Percentiles rank a stretch among this genome's conserved stretches.
Evolutionary conservation across 2,797 vertebrate genomes (phyloP).

Genomic region (Cryptoblepharus egeriae): DNA sequence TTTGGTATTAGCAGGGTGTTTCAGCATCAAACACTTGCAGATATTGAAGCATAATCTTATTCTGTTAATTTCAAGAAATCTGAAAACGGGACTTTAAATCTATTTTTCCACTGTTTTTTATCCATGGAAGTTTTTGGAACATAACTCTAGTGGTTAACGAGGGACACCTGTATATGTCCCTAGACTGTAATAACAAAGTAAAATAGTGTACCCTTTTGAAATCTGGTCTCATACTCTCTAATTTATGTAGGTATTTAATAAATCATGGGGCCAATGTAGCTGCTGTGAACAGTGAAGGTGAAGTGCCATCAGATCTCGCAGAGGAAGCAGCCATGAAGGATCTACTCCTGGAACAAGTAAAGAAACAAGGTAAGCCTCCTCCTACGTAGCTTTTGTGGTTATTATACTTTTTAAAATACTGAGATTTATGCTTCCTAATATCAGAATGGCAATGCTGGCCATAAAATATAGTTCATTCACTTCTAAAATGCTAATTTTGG

Average conservation of each 20-base stretch:
- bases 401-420: background rate
- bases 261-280: conserved; percentile 78
- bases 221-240: conserved; percentile 39
- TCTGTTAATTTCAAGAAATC: too few relatives aligned
- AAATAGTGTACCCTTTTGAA: background rate
- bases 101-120: too few relatives aligned
- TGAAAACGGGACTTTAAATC: too few relatives aligned
- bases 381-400: background rate
- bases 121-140: too few relatives aligned
- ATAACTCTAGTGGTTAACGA: too few relatives aligned
- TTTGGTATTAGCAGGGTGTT: too few relatives aligned
- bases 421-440: conserved; percentile 6
- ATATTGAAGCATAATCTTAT: too few relatives aligned
- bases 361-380: conserved; percentile 76
- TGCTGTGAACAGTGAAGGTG: conserved; percentile 80
- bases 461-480: background rate
- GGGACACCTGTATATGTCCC: too few relatives aligned
- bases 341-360: conserved; percentile 81
- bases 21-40: too few relatives aligned
- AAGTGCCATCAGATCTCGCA: conserved; percentile 80
- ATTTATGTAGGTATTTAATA: conserved; percentile 73
- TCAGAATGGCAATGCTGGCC: background rate
- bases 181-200: conserved; percentile 8
- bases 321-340: conserved; percentile 83
- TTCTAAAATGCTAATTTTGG: background rate